phyloP scores from a whole-genome alignment of 1,140 invertebrate species.

The Planococcus citri region DNA sequence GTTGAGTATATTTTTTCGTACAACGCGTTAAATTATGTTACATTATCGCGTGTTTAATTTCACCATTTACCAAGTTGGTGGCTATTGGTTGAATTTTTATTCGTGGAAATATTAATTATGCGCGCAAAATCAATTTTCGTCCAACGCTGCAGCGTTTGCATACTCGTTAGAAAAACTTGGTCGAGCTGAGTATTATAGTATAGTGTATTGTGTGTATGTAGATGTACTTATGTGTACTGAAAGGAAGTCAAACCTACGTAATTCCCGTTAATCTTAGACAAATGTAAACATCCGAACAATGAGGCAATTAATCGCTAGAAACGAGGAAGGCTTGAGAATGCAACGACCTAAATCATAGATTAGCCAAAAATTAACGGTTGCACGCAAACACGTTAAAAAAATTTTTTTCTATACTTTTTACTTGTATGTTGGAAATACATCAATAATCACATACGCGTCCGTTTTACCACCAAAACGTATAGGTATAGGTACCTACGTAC shows the following conservation, averaged over 20 bases:
- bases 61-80: neutral
- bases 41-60: neutral
- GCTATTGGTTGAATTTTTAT: neutral
- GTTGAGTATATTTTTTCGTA: neutral
- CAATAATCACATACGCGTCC: neutral
- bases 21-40: neutral
- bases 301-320: neutral
- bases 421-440: neutral
- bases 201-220: no score
- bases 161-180: neutral
- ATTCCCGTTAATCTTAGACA: neutral
- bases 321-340: slow-evolving; percentile 1
- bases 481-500: no score
- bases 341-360: slow-evolving; percentile 6
- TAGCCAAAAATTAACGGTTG: slow-evolving; percentile 3
- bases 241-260: slow-evolving; percentile 2
- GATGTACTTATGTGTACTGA: no score
- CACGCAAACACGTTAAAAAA: neutral
- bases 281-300: neutral
- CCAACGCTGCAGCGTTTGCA: neutral
- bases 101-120: slow-evolving; percentile 1
- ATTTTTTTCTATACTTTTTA: neutral
- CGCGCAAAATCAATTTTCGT: neutral
- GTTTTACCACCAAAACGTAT: neutral
- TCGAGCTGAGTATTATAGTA: no score